These are phyloP conservation scores for Procambarus clarkii DNA, from an alignment of 1,140 invertebrate species.

Conservation along the genomic window DNA sequence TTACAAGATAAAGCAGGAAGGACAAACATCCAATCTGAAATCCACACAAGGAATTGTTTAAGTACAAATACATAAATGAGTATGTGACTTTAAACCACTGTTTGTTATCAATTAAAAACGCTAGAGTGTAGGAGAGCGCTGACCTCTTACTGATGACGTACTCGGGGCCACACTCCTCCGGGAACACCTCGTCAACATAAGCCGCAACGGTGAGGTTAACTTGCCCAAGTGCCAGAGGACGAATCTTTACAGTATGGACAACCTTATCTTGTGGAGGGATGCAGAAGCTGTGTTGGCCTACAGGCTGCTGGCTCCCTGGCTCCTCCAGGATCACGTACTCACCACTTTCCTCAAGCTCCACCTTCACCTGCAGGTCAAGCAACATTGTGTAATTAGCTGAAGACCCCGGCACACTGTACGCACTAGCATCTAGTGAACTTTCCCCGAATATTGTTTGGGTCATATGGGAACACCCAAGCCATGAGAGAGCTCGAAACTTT, in stretches of 20 bases:
- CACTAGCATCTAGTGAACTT: no score
- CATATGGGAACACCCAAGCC: no score
- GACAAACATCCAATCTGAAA: no score
- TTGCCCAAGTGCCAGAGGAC: neutral
- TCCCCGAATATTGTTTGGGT: no score
- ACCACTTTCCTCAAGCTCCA: neutral
- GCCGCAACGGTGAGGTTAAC: conserved; percentile 41
- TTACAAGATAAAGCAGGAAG: no score
- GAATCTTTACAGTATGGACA: conserved; percentile 38
- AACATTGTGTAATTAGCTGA: no score
- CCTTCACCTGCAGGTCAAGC: conserved; percentile 5
- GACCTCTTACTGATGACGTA: conserved; percentile 73
- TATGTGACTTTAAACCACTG: no score
- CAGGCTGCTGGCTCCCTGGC: neutral
- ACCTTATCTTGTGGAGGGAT: conserved; percentile 57
- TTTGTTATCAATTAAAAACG: no score
- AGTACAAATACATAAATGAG: no score
- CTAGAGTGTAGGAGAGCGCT: neutral
- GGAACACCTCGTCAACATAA: conserved; percentile 60
- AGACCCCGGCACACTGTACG: no score
- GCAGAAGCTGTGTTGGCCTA: conserved; percentile 25
- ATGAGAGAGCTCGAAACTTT: no score
- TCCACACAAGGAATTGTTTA: no score
- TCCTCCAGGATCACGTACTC: conserved; percentile 39
- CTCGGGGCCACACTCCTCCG: conserved; percentile 77